A percentile compares a stretch with the other conserved stretches of the same genome.
phyloP scores from a whole-genome alignment of 2,797 vertebrate genomes.

The Sebastes matsubarae region DNA sequence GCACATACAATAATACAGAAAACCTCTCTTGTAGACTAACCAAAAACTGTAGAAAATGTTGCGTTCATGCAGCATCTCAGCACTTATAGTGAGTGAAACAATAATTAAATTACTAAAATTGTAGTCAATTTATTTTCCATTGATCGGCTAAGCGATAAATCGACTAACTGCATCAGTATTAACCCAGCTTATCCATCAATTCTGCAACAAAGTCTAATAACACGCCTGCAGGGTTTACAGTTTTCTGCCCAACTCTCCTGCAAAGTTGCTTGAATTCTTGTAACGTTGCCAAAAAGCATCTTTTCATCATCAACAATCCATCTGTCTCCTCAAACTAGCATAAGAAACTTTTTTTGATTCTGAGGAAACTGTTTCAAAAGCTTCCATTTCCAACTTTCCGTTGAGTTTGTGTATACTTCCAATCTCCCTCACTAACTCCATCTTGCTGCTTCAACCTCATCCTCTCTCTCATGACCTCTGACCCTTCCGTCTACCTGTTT shows the following conservation, averaged over 20 bases:
- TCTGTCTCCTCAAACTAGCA: neutral
- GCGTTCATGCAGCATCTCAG: neutral
- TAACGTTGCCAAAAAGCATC: neutral
- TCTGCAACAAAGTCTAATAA: neutral
- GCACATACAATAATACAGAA: neutral
- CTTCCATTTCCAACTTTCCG: neutral
- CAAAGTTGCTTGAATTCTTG: neutral
- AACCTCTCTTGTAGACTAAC: neutral
- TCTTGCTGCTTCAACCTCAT: conserved; percentile 8
- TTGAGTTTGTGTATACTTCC: neutral
- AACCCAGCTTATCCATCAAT: neutral
- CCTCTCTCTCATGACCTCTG: conserved; percentile 18
- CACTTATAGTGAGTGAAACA: neutral
- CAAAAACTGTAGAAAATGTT: neutral
- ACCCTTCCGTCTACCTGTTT: conserved; percentile 29
- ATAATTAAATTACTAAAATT: neutral
- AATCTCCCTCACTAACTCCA: neutral
- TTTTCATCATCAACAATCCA: neutral
- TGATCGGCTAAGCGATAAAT: neutral
- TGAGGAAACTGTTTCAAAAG: neutral
- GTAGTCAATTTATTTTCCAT: neutral
- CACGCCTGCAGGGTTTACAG: neutral
- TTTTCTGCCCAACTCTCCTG: neutral
- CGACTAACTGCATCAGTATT: neutral
- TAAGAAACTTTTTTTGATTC: neutral